phyloP scores from a whole-genome alignment of 2,797 vertebrate species.

The Pseudocheirus occidentalis region DNA sequence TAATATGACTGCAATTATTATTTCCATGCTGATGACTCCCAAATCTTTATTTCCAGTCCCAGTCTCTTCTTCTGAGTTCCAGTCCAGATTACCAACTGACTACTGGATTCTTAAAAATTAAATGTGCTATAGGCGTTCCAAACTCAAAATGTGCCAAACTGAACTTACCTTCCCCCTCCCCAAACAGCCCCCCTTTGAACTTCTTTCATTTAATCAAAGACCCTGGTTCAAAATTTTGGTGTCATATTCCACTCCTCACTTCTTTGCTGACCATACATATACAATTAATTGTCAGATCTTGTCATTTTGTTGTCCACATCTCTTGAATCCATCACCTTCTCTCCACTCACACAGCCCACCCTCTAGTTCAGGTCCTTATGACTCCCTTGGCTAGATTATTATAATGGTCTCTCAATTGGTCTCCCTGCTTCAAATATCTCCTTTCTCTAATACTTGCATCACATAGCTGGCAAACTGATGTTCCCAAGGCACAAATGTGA shows the following conservation, averaged over 20 bases:
- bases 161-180: neutral
- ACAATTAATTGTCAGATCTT: neutral
- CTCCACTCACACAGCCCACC: neutral
- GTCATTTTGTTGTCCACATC: neutral
- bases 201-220: neutral
- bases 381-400: neutral
- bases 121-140: neutral
- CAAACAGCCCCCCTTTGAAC: neutral
- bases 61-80: neutral
- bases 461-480: neutral
- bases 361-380: neutral
- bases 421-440: neutral
- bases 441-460: neutral
- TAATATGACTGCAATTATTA: neutral
- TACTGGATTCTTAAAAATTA: neutral
- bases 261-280: neutral
- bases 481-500: neutral
- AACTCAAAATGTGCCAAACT: neutral
- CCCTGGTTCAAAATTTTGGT: neutral
- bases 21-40: neutral
- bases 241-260: neutral
- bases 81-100: neutral
- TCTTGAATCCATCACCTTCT: neutral
- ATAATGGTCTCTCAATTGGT: neutral
- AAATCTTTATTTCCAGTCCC: neutral